A percentile compares a stretch with the other conserved stretches of the same genome.
phyloP scores from a whole-genome alignment of 2,113 vertebrate genomes.

The Alces alces region DNA sequence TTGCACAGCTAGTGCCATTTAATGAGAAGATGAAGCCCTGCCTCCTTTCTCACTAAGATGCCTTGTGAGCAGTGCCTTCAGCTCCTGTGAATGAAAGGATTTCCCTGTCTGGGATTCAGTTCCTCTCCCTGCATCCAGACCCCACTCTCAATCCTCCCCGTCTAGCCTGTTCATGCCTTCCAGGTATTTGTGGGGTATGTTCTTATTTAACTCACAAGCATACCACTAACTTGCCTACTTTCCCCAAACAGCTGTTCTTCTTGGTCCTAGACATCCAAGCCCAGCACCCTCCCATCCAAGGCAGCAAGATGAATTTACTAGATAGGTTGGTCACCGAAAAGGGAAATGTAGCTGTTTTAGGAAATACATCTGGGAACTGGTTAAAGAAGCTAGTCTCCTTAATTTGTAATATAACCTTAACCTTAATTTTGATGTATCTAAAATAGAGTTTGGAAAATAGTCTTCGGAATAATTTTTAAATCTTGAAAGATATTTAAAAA shows the following conservation, averaged over 20 bases:
- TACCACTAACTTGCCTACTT: background rate
- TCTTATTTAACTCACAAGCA: background rate
- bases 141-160: background rate
- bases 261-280: background rate
- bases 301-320: background rate
- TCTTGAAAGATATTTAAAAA: background rate
- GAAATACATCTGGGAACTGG: background rate
- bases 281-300: background rate
- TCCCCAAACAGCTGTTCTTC: background rate
- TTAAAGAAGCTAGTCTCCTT: background rate
- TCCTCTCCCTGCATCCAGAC: background rate
- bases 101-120: background rate
- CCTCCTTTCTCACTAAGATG: background rate
- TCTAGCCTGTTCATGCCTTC: background rate
- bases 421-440: background rate
- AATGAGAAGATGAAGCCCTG: background rate
- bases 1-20: background rate
- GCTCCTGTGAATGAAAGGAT: background rate
- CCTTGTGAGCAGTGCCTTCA: background rate
- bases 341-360: background rate
- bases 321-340: background rate
- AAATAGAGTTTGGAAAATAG: conserved; percentile 23
- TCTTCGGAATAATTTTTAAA: background rate
- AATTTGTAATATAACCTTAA: background rate
- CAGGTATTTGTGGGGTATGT: background rate